These are phyloP conservation scores for Vandiemenella viatica DNA, from an alignment of 2,888 invertebrate genomes.

Conservation along the genomic window DNA sequence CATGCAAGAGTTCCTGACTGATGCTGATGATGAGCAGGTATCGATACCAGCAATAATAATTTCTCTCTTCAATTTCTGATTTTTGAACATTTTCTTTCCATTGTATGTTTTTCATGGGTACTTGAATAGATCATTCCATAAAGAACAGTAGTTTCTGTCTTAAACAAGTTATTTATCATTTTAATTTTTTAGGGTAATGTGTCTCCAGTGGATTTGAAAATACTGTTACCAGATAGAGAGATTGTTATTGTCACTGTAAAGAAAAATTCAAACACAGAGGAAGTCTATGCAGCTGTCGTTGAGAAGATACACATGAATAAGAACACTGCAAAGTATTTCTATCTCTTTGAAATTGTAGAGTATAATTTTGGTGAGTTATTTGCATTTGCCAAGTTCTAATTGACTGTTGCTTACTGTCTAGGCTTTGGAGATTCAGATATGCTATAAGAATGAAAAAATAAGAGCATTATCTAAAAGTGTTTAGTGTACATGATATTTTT, in stretches of 20 bases:
- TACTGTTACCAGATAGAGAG: constrained; percentile 80
- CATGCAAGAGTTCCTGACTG: constrained; percentile 93
- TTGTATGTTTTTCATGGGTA: no score
- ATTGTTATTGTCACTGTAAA: constrained; percentile 77
- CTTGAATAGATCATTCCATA: no score
- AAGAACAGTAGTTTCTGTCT: no score
- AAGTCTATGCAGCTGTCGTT: constrained; percentile 76
- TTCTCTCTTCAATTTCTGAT: no score
- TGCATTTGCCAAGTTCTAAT: background rate
- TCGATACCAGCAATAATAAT: no score
- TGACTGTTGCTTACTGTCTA: no score
- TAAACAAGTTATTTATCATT: no score
- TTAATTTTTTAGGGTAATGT: constrained; percentile 26
- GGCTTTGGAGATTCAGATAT: no score
- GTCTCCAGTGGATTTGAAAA: constrained; percentile 43
- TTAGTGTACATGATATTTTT: no score
- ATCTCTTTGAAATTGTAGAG: constrained; percentile 92
- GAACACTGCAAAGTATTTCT: constrained; percentile 78
- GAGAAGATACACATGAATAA: constrained; percentile 69
- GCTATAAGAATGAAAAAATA: no score
- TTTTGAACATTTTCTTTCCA: no score
- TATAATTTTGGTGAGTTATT: constrained; percentile 72
- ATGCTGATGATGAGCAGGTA: constrained; percentile 60
- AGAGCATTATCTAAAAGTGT: no score
- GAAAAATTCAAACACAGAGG: constrained; percentile 77